A percentile compares a stretch with the other conserved stretches of the same genome.
Evolutionary conservation across 2,113 vertebrate genomes (phyloP).

Genomic region (Mormyrus iriodes): DNA sequence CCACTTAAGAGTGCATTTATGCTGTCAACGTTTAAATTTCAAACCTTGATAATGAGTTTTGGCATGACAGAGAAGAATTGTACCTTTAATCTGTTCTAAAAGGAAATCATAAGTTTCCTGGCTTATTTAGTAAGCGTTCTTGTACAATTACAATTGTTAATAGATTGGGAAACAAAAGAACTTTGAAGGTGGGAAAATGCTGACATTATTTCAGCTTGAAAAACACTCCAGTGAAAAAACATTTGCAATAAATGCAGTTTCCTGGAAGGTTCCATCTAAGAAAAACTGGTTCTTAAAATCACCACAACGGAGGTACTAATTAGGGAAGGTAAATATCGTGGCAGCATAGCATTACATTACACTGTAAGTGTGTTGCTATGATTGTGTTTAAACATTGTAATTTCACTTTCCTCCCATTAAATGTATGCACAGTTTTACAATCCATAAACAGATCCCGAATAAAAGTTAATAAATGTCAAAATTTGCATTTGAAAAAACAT

Average conservation of each 20-base stretch:
- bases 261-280: slow-evolving; percentile 88
- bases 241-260: slow-evolving; percentile 92
- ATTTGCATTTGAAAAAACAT: slow-evolving; percentile 98
- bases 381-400: slow-evolving; percentile 99
- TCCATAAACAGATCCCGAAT: slow-evolving; percentile 99
- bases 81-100: slow-evolving; percentile 85
- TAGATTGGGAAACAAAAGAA: slow-evolving; percentile 97
- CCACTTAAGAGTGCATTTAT: slow-evolving; percentile 47
- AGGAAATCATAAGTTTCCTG: slow-evolving; percentile 94
- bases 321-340: slow-evolving; percentile 96
- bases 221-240: slow-evolving; percentile 80
- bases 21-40: slow-evolving; percentile 64
- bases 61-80: slow-evolving; percentile 50
- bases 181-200: slow-evolving; percentile 99
- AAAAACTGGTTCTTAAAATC: slow-evolving; percentile 94
- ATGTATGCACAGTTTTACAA: slow-evolving; percentile 98
- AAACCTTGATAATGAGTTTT: slow-evolving; percentile 64
- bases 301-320: slow-evolving; percentile 96
- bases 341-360: slow-evolving; percentile 97
- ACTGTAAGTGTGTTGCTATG: slow-evolving; percentile 92
- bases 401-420: slow-evolving; percentile 98
- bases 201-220: slow-evolving; percentile 97
- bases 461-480: slow-evolving; percentile 99
- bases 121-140: slow-evolving; percentile 96
- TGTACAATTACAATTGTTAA: slow-evolving; percentile 99